phyloP scores from a whole-genome alignment of 2,113 vertebrate genomes.

The Eptesicus fuscus region DNA sequence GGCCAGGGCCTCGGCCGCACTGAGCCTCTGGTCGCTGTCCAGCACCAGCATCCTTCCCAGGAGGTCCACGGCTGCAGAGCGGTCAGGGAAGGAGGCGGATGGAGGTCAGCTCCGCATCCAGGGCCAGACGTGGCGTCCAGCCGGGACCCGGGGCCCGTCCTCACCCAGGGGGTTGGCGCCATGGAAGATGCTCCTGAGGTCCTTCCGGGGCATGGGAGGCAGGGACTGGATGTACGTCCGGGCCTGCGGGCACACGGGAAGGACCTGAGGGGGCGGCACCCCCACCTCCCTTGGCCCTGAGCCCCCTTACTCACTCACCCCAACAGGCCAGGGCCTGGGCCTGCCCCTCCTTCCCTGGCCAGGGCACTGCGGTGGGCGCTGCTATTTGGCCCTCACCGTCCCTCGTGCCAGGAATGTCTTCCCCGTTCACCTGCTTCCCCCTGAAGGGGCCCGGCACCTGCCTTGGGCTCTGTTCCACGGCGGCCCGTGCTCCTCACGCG shows the following conservation, averaged over 20 bases:
- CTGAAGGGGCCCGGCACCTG: background rate
- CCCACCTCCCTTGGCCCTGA: background rate
- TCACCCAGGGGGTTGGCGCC: slow-evolving; percentile 96
- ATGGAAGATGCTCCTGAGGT: slow-evolving; percentile 93
- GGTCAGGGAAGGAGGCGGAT: accelerated
- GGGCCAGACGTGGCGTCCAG: background rate
- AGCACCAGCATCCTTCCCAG: slow-evolving; percentile 96
- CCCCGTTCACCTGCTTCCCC: background rate
- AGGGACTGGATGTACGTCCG: slow-evolving; percentile 98
- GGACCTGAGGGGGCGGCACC: background rate
- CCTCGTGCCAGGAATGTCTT: background rate
- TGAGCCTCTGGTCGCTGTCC: slow-evolving; percentile 95
- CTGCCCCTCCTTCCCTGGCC: background rate
- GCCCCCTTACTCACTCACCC: background rate
- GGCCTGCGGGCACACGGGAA: slow-evolving; percentile 83
- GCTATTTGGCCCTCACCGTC: background rate
- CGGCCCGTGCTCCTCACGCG: accelerated
- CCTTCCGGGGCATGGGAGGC: slow-evolving; percentile 96
- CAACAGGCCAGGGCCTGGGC: background rate
- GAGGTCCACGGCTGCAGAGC: slow-evolving; percentile 90
- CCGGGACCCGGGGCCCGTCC: slow-evolving; percentile 35
- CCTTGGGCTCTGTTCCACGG: background rate
- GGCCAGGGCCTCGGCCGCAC: slow-evolving; percentile 91
- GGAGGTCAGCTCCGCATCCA: background rate
- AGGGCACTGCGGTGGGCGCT: too few relatives aligned